Evolutionary conservation across 2,888 invertebrate genomes (phyloP), one percentile per base, ranked within the genome.

Genomic region (Aethes cnicana): DNA sequence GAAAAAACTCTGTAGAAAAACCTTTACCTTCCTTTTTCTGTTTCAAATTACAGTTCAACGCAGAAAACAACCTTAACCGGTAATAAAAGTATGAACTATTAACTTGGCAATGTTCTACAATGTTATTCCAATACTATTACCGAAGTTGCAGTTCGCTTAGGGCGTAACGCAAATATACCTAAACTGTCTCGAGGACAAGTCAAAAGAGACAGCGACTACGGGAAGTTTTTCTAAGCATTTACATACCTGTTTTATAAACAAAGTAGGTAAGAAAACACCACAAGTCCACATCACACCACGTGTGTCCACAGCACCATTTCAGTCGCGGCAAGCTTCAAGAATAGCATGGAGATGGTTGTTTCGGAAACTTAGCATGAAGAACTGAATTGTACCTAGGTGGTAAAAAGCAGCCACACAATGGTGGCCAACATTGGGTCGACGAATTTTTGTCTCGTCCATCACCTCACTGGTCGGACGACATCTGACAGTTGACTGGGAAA

Each of bases 1-100:
- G 16, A 32, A 43, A 26, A 26, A 17, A 16, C 17, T 14, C 28
- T 30, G 20, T 14, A n/a, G n/a, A 33, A 2, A 30, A 20, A 11
- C 26, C 25, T 20, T 42, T 32, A 23, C 11, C 23, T 36, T 37
- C 23, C 32, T 18, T 35, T 17, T 17, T 9, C 30, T 12, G 30
- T 43, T 32, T 16, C 30, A 37, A 16, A 37, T 37, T 37, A 20
- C 43, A 30, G 18, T 43, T 23, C 21, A 30, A 32, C 36, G 17
- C 43, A 37, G 43, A 14, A 43, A 44, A 50, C 50, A 37, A 44
- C 50, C 6, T 30, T 50, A 36, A 44, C 50, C 30, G 37, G 30
- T 44, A 44, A 25, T 50, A 50, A 50, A 50, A 50, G 33, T 50
- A 37, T 50, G 50, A 50, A 50, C 43, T 50, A 52, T 52, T 52